phyloP scores from a whole-genome alignment of 2,113 vertebrate species.

The Perca flavescens region DNA sequence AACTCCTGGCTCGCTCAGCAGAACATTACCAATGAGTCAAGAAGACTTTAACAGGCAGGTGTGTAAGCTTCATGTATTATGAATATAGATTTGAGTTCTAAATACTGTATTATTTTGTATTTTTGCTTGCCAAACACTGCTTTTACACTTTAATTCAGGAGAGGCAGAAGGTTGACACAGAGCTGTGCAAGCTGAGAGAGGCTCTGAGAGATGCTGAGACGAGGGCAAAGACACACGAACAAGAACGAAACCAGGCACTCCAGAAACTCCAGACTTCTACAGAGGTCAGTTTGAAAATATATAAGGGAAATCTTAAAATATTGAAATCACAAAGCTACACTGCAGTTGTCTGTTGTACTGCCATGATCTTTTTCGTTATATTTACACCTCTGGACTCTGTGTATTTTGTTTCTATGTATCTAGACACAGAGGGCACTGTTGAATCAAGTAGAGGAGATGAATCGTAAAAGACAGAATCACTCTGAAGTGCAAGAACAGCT shows the following conservation, averaged over 20 bases:
- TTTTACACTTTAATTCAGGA: slow-evolving; percentile 44
- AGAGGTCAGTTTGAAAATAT: slow-evolving; percentile 60
- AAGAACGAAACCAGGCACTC: slow-evolving; percentile 67
- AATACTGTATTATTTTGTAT: neutral
- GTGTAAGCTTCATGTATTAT: neutral
- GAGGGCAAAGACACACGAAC: slow-evolving; percentile 63
- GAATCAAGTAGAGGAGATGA: slow-evolving; percentile 72
- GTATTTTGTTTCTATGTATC: neutral
- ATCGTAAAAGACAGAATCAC: slow-evolving; percentile 62
- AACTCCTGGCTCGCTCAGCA: slow-evolving; percentile 11
- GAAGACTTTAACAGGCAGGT: slow-evolving; percentile 67
- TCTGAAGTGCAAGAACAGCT: slow-evolving; percentile 76
- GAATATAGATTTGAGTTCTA: neutral
- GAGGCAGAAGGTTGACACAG: slow-evolving; percentile 56
- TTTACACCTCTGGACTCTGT: neutral
- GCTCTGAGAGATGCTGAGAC: slow-evolving; percentile 72
- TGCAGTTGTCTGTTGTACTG: neutral
- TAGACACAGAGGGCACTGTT: slow-evolving; percentile 69
- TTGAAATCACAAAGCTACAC: neutral
- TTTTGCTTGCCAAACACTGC: neutral
- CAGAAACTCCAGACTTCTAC: slow-evolving; percentile 65
- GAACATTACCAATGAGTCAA: slow-evolving; percentile 48
- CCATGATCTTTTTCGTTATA: neutral
- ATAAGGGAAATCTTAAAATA: neutral
- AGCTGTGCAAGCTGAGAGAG: slow-evolving; percentile 68